Conservation (phyloP, 2,797 vertebrate species). For the Euphonia xanthogaster region DNA sequence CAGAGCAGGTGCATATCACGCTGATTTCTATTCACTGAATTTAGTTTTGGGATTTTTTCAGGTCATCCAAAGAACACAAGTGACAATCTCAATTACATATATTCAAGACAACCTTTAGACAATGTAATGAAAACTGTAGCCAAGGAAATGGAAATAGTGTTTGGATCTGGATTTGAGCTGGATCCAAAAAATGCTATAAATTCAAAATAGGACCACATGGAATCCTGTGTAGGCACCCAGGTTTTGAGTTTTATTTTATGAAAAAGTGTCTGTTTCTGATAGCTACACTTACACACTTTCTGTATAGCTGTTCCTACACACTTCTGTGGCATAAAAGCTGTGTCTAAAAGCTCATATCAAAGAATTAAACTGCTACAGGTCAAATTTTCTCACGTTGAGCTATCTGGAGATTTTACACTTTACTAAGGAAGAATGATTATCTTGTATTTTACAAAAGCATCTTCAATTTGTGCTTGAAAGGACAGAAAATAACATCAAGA, state of each 20-base stretch:
- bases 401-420: not conserved
- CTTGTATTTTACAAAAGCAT: not conserved
- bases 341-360: not conserved
- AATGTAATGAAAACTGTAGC: not conserved
- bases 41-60: not conserved
- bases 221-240: not conserved
- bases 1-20: not conserved
- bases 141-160: not conserved
- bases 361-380: not conserved
- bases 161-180: not conserved
- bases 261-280: not conserved
- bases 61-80: not conserved
- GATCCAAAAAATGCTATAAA: not conserved
- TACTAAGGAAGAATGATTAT: not conserved
- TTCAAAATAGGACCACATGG: accelerated
- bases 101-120: not conserved
- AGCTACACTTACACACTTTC: not conserved
- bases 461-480: not conserved
- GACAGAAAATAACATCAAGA: not conserved
- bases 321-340: not conserved
- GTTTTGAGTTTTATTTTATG: not conserved
- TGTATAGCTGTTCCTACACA: not conserved
- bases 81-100: not conserved
- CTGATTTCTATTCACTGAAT: not conserved
- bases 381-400: not conserved